Percentiles rank a stretch among this genome's conserved stretches.
phyloP scores from a whole-genome alignment of 2,888 invertebrate genomes.

The Drosophila yooni region DNA sequence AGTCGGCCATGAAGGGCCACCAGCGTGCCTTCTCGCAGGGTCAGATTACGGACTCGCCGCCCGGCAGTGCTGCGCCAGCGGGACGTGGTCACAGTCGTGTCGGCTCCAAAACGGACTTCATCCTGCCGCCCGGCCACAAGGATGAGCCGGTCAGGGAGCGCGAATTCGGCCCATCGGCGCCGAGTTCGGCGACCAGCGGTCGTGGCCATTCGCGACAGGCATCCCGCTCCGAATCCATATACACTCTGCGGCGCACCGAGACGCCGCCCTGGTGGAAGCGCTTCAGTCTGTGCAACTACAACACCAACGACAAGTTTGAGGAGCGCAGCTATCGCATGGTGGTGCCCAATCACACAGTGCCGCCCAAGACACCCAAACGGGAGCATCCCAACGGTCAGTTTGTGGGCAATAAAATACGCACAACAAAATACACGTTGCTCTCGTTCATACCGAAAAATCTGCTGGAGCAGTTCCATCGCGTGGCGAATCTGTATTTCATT shows the following conservation, averaged over 20 bases:
- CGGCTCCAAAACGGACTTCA: constrained; percentile 95
- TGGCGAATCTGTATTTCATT: constrained; percentile 98
- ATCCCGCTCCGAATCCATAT: constrained; percentile 94
- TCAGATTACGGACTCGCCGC: constrained; percentile 89
- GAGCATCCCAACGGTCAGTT: constrained; percentile 94
- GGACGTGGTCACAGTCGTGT: constrained; percentile 90
- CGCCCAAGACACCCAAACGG: constrained; percentile 91
- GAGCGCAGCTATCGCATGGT: constrained; percentile 90
- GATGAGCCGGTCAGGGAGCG: constrained; percentile 89
- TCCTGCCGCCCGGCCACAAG: constrained; percentile 93
- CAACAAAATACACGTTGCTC: constrained; percentile 96
- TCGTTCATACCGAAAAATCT: constrained; percentile 98
- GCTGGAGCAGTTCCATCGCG: constrained; percentile 98
- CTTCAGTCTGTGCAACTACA: constrained; percentile 87
- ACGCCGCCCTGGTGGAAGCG: constrained; percentile 91
- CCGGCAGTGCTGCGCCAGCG: constrained; percentile 77
- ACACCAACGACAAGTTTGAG: constrained; percentile 88
- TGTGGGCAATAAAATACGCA: constrained; percentile 94
- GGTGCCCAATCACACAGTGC: constrained; percentile 94
- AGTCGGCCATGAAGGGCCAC: constrained; percentile 90
- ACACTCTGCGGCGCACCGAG: constrained; percentile 92
- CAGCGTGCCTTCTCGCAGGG: constrained; percentile 95
- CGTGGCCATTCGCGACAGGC: constrained; percentile 94
- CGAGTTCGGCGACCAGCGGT: constrained; percentile 85
- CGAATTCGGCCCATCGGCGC: constrained; percentile 84